Conservation (phyloP, 2,888 invertebrate species). For the Andricus curvator region DNA sequence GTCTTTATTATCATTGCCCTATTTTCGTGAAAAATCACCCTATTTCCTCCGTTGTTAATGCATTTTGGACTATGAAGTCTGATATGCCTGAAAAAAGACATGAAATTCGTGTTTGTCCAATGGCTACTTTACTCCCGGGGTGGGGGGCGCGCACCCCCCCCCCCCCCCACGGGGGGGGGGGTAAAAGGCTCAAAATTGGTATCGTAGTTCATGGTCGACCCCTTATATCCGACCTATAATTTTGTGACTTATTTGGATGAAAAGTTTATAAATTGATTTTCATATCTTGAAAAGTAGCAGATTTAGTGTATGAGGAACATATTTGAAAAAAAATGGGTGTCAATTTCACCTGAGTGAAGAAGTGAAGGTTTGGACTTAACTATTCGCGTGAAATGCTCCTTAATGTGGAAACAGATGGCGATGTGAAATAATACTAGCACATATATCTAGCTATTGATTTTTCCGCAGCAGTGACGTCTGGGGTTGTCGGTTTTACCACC, state of each 20-base stretch:
- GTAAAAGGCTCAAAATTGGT: no score
- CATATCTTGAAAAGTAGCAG: neutral
- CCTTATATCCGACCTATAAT: neutral
- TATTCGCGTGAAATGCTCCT: constrained; percentile 49
- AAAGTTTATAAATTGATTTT: neutral
- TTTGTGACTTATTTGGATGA: neutral
- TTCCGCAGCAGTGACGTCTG: constrained; percentile 58
- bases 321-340: neutral
- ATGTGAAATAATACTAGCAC: constrained; percentile 70
- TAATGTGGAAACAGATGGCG: constrained; percentile 53
- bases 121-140: no score
- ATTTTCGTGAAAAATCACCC: no score
- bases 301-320: neutral
- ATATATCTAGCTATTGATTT: constrained; percentile 71
- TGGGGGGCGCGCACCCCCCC: no score
- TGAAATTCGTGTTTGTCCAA: no score
- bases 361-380: constrained; percentile 38
- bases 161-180: no score
- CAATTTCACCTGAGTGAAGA: neutral
- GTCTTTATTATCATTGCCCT: no score
- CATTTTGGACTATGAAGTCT: no score
- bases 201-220: no score
- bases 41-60: no score
- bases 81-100: no score
- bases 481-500: constrained; percentile 54